phyloP scores from a whole-genome alignment of 2,113 vertebrate genomes.

The Climacteris rufus region DNA sequence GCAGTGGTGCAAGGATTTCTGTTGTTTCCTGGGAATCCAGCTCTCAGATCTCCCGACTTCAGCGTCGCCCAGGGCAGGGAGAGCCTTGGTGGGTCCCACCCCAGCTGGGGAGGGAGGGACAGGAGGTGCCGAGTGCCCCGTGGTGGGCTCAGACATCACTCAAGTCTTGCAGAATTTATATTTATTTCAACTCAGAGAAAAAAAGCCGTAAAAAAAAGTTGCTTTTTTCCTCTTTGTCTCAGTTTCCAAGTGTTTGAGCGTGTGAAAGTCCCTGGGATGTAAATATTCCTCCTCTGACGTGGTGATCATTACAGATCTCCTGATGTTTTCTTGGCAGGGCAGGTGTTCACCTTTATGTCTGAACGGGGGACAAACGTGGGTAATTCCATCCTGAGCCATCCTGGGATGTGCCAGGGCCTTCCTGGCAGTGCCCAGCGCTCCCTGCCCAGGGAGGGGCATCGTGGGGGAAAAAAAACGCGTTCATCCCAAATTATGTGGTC shows the following conservation, averaged over 20 bases:
- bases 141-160: not conserved
- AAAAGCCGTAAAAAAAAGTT: no score
- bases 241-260: not conserved
- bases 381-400: not conserved
- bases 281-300: not conserved
- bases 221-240: not conserved
- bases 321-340: not conserved
- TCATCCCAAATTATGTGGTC: rapidly evolving
- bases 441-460: rapidly evolving
- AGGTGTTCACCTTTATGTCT: not conserved
- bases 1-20: rapidly evolving
- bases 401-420: not conserved
- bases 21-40: not conserved
- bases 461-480: rapidly evolving
- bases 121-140: not conserved
- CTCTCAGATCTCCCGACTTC: not conserved
- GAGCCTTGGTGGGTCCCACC: not conserved
- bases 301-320: not conserved
- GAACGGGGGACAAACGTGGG: not conserved
- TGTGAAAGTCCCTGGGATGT: not conserved
- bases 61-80: rapidly evolving
- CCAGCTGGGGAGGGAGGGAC: not conserved
- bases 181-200: not conserved
- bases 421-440: not conserved
- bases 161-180: rapidly evolving